phyloP scores from a whole-genome alignment of 2,888 invertebrate species.

The Stratiomys singularior region DNA sequence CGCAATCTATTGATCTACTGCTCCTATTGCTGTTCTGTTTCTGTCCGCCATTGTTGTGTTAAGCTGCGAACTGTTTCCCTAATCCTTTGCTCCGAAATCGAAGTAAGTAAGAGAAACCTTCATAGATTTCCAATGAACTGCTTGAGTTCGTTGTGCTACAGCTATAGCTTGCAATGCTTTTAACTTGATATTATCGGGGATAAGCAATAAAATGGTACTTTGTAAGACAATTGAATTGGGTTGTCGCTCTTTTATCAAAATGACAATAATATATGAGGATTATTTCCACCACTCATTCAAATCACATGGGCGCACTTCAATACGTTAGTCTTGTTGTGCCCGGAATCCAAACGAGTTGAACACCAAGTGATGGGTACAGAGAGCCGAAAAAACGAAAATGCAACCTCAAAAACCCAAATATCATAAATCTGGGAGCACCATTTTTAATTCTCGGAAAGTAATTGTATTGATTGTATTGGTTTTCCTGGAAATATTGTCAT shows the following conservation, averaged over 20 bases:
- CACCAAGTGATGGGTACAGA: too few species aligned
- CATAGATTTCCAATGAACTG: neutral
- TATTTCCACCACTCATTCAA: too few species aligned
- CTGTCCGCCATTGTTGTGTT: conserved; percentile 1
- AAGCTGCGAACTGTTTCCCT: conserved; percentile 5
- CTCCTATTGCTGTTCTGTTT: neutral
- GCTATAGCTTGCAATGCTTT: neutral
- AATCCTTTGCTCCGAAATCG: conserved; percentile 1
- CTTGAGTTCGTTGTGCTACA: neutral
- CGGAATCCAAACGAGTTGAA: too few species aligned
- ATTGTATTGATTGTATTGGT: too few species aligned
- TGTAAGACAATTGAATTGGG: neutral
- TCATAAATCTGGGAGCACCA: too few species aligned
- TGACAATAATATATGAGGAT: neutral
- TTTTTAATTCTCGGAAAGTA: too few species aligned
- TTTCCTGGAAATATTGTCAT: too few species aligned
- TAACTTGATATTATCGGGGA: neutral
- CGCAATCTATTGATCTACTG: neutral
- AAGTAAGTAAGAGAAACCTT: neutral
- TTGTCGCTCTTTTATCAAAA: neutral
- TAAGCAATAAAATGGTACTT: neutral
- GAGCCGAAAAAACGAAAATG: too few species aligned
- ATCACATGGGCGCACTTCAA: too few species aligned
- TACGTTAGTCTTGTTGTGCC: too few species aligned
- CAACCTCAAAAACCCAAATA: too few species aligned